Conservation (phyloP, 2,113 vertebrate genomes). For the Aspidoscelis tigris region DNA sequence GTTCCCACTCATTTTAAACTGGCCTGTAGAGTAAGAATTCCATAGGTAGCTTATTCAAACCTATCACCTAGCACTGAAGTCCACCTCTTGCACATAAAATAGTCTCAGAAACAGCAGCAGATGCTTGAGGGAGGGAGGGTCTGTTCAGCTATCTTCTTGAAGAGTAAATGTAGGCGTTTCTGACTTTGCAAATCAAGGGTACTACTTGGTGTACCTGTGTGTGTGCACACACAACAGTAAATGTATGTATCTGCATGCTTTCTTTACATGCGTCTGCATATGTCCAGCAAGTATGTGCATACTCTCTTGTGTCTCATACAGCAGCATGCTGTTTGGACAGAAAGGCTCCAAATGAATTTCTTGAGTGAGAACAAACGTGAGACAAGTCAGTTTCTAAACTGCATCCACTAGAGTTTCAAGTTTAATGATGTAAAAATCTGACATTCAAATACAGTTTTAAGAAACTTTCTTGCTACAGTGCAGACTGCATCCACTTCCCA, state of each 20-base stretch:
- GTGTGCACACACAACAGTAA: no score
- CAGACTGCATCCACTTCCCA: constrained; percentile 64
- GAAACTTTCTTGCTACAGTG: constrained; percentile 69
- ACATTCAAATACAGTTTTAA: constrained; percentile 69
- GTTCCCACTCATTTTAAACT: background rate
- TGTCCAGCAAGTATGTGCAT: background rate
- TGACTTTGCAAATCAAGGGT: constrained; percentile 43
- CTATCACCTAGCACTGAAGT: constrained; percentile 21
- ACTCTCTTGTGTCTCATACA: constrained; percentile 28
- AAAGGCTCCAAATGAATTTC: constrained; percentile 44
- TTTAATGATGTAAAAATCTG: constrained; percentile 72
- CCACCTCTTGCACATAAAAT: background rate
- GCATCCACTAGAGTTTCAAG: constrained; percentile 67
- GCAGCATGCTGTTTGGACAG: constrained; percentile 49
- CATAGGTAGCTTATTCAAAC: background rate
- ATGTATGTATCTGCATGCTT: constrained; percentile 21
- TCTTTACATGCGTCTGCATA: background rate
- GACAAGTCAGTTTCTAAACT: constrained; percentile 70
- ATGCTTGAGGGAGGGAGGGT: constrained; percentile 31
- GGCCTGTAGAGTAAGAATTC: background rate
- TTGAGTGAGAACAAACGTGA: constrained; percentile 65
- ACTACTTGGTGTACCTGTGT: constrained; percentile 34
- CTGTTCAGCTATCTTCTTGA: background rate
- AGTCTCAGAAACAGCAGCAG: constrained; percentile 35
- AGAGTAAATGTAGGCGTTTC: constrained; percentile 37